Evolutionary conservation across 2,113 vertebrate species (phyloP), one percentile per base, ranked within the genome.

Genomic region (Ceratotherium simum): DNA sequence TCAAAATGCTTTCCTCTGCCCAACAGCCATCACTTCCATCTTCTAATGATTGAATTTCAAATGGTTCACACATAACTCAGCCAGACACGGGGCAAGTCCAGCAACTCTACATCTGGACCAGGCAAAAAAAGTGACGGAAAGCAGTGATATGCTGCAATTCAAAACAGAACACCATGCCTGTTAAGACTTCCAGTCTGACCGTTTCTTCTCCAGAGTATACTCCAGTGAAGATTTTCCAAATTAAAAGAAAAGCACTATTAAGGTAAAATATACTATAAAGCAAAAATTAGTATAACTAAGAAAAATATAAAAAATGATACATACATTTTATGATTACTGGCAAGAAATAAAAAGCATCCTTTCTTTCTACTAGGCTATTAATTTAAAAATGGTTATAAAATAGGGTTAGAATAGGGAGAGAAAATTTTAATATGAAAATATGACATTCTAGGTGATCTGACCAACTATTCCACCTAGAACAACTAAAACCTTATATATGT

Each of bases 41-140:
- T 93, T 88, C 5, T 54, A 56, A 81, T 93, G 76, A 97, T 90
- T 91, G 46, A 96, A 98, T 95, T 97, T 96, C 92, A 87, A 96
- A 95, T 54, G 31, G 48, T 76, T 96, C 60, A 42, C 70, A 89
- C 91, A 94, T 70, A 93, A 95, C 76, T 91, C 73, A 92, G 27
- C 56, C 65, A 95, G 89, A 96, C 56, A 42, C 54, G 65, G 75
- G 67, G 51, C 67, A 96, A 95, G 69, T 90, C 56, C 56, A 96
- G 51, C 51, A 62, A 73, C n/a, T 92, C 23, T 39, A 65, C 48
- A 93, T 73, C 80, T 98, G 95, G 81, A 39, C 73, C 42, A 87
- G 42, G 60, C 25, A 21, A 67, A 89, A 89, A 96, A 78, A 36
- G 29, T 48, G 36, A 81, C 48, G 75, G 62, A 64, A 81, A 70